phyloP scores from a whole-genome alignment of 2,888 invertebrate species.

The Amphipoea lucens region DNA sequence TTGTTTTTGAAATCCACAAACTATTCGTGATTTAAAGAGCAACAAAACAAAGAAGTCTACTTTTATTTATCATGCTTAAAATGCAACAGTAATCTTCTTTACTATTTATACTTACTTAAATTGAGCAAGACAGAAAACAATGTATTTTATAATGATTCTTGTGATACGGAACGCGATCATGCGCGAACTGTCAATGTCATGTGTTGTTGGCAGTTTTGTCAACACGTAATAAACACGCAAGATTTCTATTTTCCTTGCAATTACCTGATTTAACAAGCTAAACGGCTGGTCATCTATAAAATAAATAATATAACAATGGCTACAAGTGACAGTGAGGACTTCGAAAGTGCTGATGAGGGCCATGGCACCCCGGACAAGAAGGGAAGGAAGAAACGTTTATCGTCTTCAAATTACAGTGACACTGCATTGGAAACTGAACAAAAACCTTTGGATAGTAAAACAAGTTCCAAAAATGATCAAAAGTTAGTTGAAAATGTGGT shows the following conservation, averaged over 20 bases:
- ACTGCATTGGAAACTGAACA: slow-evolving; percentile 77
- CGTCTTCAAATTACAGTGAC: slow-evolving; percentile 86
- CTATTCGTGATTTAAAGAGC: neutral
- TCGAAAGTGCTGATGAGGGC: slow-evolving; percentile 94
- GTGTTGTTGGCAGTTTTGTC: slow-evolving; percentile 66
- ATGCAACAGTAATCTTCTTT: neutral
- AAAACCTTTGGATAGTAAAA: slow-evolving; percentile 65
- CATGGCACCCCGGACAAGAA: slow-evolving; percentile 80
- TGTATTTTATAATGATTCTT: neutral
- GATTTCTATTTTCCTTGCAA: slow-evolving; percentile 27
- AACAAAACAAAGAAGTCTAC: neutral
- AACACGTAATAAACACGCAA: slow-evolving; percentile 56
- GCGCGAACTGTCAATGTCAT: slow-evolving; percentile 51
- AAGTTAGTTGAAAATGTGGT: slow-evolving; percentile 63
- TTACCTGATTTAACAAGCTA: neutral
- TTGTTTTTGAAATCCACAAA: too few relatives aligned
- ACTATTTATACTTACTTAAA: neutral
- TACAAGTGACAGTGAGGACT: slow-evolving; percentile 93
- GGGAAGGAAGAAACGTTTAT: slow-evolving; percentile 81
- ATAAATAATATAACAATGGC: slow-evolving; percentile 86
- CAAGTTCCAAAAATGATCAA: slow-evolving; percentile 41
- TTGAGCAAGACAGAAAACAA: slow-evolving; percentile 5
- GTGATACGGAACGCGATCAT: slow-evolving; percentile 38
- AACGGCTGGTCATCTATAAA: slow-evolving; percentile 6
- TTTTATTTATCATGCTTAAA: neutral